Conservation (phyloP, 2,113 vertebrate genomes). For the Misgurnus mizolepis region DNA sequence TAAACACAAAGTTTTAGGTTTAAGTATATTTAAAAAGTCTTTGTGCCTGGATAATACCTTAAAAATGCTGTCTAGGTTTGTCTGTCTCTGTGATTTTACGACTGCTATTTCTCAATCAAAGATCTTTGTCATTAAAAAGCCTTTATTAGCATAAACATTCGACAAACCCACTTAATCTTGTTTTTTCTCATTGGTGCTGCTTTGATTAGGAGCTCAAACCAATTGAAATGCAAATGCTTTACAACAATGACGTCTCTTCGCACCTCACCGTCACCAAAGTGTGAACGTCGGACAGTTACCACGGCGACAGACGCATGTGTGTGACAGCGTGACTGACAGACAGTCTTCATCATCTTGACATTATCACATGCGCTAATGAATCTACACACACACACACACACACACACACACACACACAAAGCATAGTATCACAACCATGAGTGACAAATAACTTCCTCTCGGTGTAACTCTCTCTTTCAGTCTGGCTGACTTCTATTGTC, state of each 20-base stretch:
- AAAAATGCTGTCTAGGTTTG: background rate
- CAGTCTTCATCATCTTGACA: conserved; percentile 63
- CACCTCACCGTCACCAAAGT: background rate
- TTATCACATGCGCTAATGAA: conserved; percentile 55
- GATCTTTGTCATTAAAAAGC: background rate
- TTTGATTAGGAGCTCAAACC: conserved; percentile 32
- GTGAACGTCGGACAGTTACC: conserved; percentile 57
- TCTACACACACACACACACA: conserved; percentile 32
- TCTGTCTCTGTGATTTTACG: background rate
- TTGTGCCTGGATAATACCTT: background rate
- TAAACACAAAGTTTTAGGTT: too few species aligned
- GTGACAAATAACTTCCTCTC: conserved; percentile 76
- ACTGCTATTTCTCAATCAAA: background rate
- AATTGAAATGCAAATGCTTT: conserved; percentile 39
- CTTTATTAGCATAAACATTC: background rate
- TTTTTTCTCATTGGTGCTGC: conserved; percentile 20
- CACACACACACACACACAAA: conserved; percentile 38
- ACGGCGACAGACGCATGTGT: conserved; percentile 30
- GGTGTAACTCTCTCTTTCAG: conserved; percentile 64
- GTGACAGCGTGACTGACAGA: conserved; percentile 30
- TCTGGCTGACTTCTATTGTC: conserved; percentile 55
- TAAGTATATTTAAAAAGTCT: too few species aligned
- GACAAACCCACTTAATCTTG: background rate
- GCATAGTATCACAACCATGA: conserved; percentile 68
- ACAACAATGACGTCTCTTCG: background rate